A percentile compares a stretch with the other conserved stretches of the same genome.
These are phyloP conservation scores for Aculops lycopersici DNA, from an alignment of 1,140 invertebrate genomes.

Conservation along the genomic window DNA sequence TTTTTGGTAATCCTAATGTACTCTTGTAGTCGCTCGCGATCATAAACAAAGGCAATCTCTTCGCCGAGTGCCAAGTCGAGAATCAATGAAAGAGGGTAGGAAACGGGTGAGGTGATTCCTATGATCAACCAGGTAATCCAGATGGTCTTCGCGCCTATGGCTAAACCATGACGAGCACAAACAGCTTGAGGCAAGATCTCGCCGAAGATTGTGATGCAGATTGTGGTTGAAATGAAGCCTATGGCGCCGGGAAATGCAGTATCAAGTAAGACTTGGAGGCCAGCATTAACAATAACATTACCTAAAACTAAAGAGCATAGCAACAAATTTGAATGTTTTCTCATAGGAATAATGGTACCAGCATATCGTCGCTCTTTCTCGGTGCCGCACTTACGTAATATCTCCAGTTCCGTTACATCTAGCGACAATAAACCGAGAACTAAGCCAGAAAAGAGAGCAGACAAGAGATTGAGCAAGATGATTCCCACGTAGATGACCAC, in stretches of 20 bases:
- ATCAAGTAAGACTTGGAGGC: constrained; percentile 77
- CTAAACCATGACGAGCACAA: constrained; percentile 73
- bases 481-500: constrained; percentile 16
- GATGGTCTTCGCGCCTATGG: constrained; percentile 75
- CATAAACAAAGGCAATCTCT: constrained; percentile 87
- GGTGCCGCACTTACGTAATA: constrained; percentile 12
- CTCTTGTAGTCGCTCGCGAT: constrained; percentile 74
- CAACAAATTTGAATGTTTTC: constrained; percentile 74
- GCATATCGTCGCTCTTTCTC: constrained; percentile 21
- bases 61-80: constrained; percentile 39
- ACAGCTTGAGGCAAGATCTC: constrained; percentile 76
- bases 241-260: constrained; percentile 51
- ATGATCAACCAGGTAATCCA: constrained; percentile 75
- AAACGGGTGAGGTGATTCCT: constrained; percentile 62
- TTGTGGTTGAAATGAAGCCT: constrained; percentile 47
- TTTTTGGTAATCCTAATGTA: constrained; percentile 25
- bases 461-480: constrained; percentile 36
- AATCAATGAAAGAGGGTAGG: constrained; percentile 70
- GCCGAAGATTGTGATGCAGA: constrained; percentile 77
- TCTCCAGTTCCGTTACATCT: constrained; percentile 50
- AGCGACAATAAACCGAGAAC: constrained; percentile 87
- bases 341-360: constrained; percentile 48
- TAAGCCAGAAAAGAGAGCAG: constrained; percentile 69
- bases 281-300: constrained; percentile 89
- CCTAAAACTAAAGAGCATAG: constrained; percentile 64